Conservation (phyloP, 1,140 invertebrate species). For the Micrasema minimum region DNA sequence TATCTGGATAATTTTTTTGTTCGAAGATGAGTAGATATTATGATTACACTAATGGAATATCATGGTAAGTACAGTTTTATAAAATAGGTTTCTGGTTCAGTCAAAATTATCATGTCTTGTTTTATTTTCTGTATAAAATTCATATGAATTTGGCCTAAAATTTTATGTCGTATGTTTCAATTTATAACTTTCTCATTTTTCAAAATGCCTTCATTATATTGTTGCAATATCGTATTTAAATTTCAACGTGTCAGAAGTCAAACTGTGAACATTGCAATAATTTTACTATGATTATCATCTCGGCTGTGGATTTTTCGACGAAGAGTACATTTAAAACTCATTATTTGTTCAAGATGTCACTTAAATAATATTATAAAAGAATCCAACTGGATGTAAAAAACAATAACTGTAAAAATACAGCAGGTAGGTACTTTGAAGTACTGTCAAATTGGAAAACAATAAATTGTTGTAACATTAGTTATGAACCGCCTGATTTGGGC, state of each 20-base stretch:
- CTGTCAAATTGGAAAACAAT: too few species aligned
- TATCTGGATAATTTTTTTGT: not conserved
- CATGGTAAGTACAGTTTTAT: slow-evolving; percentile 61
- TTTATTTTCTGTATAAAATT: slow-evolving; percentile 14
- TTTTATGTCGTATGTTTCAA: too few species aligned
- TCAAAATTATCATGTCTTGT: slow-evolving; percentile 44
- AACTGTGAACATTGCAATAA: not conserved
- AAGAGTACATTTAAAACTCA: too few species aligned
- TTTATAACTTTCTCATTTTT: too few species aligned
- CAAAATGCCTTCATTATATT: not conserved
- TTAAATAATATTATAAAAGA: too few species aligned
- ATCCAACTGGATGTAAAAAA: too few species aligned
- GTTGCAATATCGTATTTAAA: slow-evolving; percentile 3
- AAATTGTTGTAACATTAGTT: too few species aligned
- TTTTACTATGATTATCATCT: not conserved
- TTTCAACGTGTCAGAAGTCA: slow-evolving; percentile 32
- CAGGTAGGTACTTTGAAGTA: too few species aligned
- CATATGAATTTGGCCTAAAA: not conserved
- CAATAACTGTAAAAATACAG: too few species aligned
- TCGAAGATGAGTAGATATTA: slow-evolving; percentile 65
- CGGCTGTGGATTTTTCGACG: too few species aligned
- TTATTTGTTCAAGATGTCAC: too few species aligned
- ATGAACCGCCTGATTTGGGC: too few species aligned
- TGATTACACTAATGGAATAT: slow-evolving; percentile 66
- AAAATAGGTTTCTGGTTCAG: slow-evolving; percentile 44